Evolutionary conservation across 2,888 invertebrate genomes (phyloP).

Genomic region (Trichacis sp.): DNA sequence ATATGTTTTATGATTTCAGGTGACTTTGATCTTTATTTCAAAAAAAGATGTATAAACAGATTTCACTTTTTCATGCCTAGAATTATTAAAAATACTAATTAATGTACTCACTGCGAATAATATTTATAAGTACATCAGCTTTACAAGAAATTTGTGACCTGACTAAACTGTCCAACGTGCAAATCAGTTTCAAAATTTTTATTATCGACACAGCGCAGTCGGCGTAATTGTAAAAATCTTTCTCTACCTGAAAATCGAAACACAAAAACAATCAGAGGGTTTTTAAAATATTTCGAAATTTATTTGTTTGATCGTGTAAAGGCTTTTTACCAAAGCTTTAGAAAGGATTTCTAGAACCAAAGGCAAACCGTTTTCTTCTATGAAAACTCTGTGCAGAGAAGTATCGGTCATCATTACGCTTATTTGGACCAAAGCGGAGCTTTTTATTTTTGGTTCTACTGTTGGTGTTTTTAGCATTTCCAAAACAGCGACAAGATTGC

Average conservation of each 20-base stretch:
- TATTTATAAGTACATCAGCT: constrained; percentile 67
- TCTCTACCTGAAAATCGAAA: constrained; percentile 62
- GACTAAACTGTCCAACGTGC: constrained; percentile 72
- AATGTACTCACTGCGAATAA: constrained; percentile 69
- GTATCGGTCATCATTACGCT: constrained; percentile 77
- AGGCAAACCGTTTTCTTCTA: constrained; percentile 73
- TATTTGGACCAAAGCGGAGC: constrained; percentile 78
- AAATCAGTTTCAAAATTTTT: constrained; percentile 69
- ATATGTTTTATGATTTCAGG: too few relatives aligned
- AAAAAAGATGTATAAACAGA: too few relatives aligned
- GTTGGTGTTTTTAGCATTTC: constrained; percentile 61
- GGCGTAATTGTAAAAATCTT: constrained; percentile 70
- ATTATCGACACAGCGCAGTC: constrained; percentile 71
- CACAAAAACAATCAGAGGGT: neutral
- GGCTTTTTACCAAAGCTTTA: constrained; percentile 61
- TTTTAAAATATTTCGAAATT: too few relatives aligned
- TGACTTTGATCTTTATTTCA: too few relatives aligned
- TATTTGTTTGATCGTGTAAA: neutral
- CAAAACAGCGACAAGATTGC: constrained; percentile 67
- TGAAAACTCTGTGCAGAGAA: constrained; percentile 74
- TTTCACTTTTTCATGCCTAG: too few relatives aligned
- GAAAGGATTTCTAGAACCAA: constrained; percentile 70
- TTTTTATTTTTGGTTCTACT: constrained; percentile 76
- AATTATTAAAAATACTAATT: constrained; percentile 10
- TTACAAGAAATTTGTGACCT: constrained; percentile 72